These are phyloP conservation scores for Gallirallus australis DNA, from an alignment of 2,797 vertebrate genomes.

Conservation along the genomic window DNA sequence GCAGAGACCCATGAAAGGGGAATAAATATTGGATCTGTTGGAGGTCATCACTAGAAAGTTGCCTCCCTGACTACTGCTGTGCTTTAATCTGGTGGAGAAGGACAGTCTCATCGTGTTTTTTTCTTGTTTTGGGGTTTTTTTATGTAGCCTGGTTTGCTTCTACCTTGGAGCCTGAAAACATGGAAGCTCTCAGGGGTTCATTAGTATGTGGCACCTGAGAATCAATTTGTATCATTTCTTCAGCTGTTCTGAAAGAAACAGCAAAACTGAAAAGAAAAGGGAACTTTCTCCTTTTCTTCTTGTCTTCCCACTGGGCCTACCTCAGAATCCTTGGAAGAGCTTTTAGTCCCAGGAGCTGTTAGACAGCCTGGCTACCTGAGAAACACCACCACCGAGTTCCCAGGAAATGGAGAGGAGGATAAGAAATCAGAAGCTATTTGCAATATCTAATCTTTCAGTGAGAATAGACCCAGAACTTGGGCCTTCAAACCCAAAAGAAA, in stretches of 20 bases:
- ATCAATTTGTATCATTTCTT: neutral
- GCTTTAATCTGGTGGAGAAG: neutral
- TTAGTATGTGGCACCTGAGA: neutral
- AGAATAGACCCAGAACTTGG: neutral
- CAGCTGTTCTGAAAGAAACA: neutral
- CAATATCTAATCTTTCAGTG: neutral
- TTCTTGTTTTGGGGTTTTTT: neutral
- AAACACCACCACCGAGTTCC: neutral
- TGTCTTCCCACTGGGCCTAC: neutral
- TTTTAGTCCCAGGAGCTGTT: neutral
- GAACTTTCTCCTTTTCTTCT: neutral
- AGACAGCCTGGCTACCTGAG: neutral
- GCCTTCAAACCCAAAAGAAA: neutral
- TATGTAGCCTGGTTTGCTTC: neutral
- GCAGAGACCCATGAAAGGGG: neutral
- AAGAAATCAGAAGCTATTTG: neutral
- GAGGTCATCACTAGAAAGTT: slow-evolving; percentile 2
- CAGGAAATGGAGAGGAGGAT: neutral
- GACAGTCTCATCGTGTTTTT: neutral
- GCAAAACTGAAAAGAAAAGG: neutral
- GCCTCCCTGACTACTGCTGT: neutral
- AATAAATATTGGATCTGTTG: neutral
- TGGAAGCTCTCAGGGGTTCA: neutral
- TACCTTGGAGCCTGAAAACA: neutral
- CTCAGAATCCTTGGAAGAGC: neutral